These are phyloP conservation scores for Austrofundulus limnaeus DNA, from an alignment of 2,113 vertebrate genomes.

Conservation along the genomic window DNA sequence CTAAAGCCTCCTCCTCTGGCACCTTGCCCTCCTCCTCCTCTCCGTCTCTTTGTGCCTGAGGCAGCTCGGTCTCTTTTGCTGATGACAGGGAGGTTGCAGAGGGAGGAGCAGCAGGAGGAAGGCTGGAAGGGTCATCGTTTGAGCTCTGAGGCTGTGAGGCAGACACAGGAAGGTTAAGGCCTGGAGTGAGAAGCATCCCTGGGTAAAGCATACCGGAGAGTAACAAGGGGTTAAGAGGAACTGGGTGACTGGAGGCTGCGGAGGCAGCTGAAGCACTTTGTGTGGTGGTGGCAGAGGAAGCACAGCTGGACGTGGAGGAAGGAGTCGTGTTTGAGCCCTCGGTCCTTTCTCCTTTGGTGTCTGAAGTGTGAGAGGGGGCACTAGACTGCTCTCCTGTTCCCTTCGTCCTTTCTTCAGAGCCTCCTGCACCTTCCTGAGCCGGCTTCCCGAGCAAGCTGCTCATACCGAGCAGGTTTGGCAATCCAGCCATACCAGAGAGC, in stretches of 20 bases:
- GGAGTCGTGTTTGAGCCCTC: slow-evolving; percentile 81
- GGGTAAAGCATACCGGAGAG: slow-evolving; percentile 98
- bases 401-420: slow-evolving; percentile 82
- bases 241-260: slow-evolving; percentile 77
- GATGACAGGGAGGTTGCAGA: slow-evolving; percentile 40
- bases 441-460: slow-evolving; percentile 84
- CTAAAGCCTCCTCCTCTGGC: slow-evolving; percentile 43
- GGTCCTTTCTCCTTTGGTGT: slow-evolving; percentile 93
- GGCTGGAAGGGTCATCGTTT: slow-evolving; percentile 79
- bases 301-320: slow-evolving; percentile 84
- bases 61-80: slow-evolving; percentile 18
- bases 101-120: slow-evolving; percentile 56
- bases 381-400: slow-evolving; percentile 74
- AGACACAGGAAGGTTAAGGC: slow-evolving; percentile 98
- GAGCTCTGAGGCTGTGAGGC: slow-evolving; percentile 88
- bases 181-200: slow-evolving; percentile 99
- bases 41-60: slow-evolving; percentile 23
- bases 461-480: slow-evolving; percentile 92
- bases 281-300: slow-evolving; percentile 82
- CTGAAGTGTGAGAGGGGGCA: slow-evolving; percentile 56
- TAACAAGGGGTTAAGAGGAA: slow-evolving; percentile 95
- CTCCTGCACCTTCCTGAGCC: slow-evolving; percentile 73
- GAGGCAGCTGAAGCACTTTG: slow-evolving; percentile 80
- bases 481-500: slow-evolving; percentile 91
- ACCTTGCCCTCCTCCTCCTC: slow-evolving; percentile 45